Conservation (phyloP, 2,888 invertebrate genomes). For the Heterodera filipjevi region DNA sequence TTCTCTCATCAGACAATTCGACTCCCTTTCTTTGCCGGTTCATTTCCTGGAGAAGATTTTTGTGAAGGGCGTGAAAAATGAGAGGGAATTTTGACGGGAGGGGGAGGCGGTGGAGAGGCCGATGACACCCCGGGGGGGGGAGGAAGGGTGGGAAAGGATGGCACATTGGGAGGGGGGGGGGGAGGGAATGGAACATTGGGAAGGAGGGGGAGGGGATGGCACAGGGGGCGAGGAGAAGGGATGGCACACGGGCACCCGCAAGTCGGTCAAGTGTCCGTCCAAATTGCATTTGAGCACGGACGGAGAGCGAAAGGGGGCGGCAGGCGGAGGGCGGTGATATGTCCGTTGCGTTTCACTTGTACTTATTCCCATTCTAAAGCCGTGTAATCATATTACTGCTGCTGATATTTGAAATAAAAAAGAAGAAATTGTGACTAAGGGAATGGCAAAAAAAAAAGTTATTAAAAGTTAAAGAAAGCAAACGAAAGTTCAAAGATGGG, state of each 20-base stretch:
- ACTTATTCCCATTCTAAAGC: neutral
- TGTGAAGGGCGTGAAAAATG: conserved; percentile 13
- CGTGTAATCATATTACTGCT: neutral
- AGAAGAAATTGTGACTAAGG: neutral
- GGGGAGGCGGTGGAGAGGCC: conserved; percentile 1
- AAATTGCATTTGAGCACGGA: conserved; percentile 22
- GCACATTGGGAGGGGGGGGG: neutral
- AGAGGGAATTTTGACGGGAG: neutral
- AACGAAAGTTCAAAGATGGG: no score
- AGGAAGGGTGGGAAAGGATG: neutral
- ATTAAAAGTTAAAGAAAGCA: no score
- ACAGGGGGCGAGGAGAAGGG: neutral
- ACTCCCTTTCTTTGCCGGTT: neutral
- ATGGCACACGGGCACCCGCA: neutral
- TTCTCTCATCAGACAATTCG: neutral
- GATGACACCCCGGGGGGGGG: no score
- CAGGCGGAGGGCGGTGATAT: neutral
- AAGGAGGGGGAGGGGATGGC: neutral
- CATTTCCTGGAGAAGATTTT: conserved; percentile 16
- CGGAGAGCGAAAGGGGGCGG: neutral
- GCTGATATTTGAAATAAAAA: neutral
- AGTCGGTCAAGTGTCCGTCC: conserved; percentile 8
- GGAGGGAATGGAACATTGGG: neutral
- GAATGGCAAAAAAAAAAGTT: no score
- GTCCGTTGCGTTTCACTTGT: conserved; percentile 1